Evolutionary conservation across 1,140 invertebrate genomes (phyloP), one percentile per base, ranked within the genome.

Genomic region (Anastrepha ludens): DNA sequence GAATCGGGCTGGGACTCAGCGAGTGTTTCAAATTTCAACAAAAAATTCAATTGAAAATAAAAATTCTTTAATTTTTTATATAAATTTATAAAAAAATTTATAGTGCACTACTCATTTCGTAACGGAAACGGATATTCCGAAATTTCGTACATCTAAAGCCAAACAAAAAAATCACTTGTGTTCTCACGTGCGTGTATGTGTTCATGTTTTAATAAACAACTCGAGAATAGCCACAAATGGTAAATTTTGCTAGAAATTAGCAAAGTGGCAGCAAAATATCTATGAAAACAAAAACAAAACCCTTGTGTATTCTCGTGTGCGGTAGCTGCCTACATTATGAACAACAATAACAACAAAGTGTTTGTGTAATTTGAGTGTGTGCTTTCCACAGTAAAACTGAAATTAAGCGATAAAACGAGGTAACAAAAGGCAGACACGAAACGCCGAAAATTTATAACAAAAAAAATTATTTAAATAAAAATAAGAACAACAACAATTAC

Each of bases 61-160:
- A 29, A 81, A 81, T 81, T 78, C 9, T 17, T 50, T 50, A 47
- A 81, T 81, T 78, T 55, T 17, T 50, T 50, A 47, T 29, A 29
- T 17, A n/a, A 3, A 15, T 47, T 50, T 74, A 0, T 4, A 47
- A 81, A 55, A 55, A 81, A 13, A 81, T 47, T 47, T 41, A 41
- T 41, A 74, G 67, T 44, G 67, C 67, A 44, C 11, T 13, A n/a
- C 60, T 15, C 60, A 74, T 74, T 47, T 3, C 41, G 47, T 1
- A 55, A 58, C 74, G 74, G 74, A 81, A 81, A 81, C 47, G 74
- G 47, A 55, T 55, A 81, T 81, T 81, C n/a, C 47, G 74, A 5
- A 20, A 44, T 74, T 8, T 15, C 15, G 8, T 62, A 5, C 15
- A n/a, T n/a, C 15, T 47, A 78, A 55, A 78, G 50, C 0, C 41